Percentiles rank a stretch among this genome's conserved stretches.
Evolutionary conservation across 2,113 vertebrate genomes (phyloP).

Genomic region (Montifringilla adamsi): DNA sequence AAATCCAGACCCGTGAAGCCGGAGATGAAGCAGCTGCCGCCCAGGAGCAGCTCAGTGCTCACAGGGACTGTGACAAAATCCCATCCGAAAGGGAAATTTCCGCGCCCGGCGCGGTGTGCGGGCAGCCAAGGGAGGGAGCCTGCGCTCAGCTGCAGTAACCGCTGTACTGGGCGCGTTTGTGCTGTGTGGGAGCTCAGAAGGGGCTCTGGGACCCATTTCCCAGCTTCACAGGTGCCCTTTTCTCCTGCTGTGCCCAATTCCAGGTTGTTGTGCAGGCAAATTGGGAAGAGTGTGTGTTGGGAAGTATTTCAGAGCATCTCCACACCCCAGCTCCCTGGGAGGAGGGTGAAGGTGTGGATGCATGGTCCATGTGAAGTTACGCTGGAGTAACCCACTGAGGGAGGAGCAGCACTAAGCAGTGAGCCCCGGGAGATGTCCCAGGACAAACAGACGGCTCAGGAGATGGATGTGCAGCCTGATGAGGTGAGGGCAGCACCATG

Average conservation of each 20-base stretch:
- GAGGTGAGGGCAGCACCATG: background rate
- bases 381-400: background rate
- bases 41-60: background rate
- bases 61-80: background rate
- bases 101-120: accelerated
- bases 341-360: background rate
- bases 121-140: background rate
- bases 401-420: background rate
- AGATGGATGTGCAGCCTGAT: background rate
- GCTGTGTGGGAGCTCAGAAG: accelerated
- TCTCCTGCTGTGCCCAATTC: background rate
- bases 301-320: background rate
- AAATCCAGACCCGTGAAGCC: background rate
- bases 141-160: background rate
- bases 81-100: background rate
- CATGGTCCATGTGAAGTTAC: background rate
- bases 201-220: background rate
- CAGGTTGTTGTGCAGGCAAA: background rate
- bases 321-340: background rate
- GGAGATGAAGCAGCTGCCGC: background rate
- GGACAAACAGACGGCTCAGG: background rate
- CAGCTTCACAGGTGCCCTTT: background rate
- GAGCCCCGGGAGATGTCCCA: background rate
- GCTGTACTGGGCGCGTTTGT: background rate
- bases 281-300: too few species aligned